These are phyloP conservation scores for Galemys pyrenaicus DNA, from an alignment of 2,113 vertebrate genomes.

Conservation along the genomic window DNA sequence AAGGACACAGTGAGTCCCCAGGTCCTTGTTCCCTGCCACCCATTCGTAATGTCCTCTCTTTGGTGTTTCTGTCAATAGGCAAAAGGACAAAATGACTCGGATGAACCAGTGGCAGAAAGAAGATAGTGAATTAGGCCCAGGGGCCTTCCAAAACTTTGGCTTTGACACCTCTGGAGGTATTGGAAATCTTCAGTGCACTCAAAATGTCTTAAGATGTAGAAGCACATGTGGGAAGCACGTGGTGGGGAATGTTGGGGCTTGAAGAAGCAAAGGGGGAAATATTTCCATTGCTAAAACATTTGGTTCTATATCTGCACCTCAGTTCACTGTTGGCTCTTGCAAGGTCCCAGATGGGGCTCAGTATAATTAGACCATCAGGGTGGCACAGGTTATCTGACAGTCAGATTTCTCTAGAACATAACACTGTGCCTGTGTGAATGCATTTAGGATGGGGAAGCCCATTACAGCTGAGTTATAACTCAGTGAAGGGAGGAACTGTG, in stretches of 20 bases:
- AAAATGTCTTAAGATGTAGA: not conserved
- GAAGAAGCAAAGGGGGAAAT: not conserved
- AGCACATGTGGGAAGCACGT: not conserved
- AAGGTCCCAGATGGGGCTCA: not conserved
- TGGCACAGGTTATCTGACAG: not conserved
- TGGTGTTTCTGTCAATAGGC: constrained; percentile 28
- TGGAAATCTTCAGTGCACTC: not conserved
- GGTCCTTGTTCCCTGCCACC: not conserved
- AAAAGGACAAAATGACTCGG: not conserved
- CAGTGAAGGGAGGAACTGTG: not conserved
- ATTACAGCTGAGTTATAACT: not conserved
- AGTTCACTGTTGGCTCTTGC: not conserved
- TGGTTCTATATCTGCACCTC: not conserved
- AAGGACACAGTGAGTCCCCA: not conserved
- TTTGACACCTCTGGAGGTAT: constrained; percentile 67
- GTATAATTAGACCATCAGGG: not conserved
- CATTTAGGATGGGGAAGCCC: not conserved
- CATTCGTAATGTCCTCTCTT: not conserved
- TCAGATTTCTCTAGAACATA: not conserved
- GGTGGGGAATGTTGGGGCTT: not conserved
- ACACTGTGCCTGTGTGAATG: not conserved
- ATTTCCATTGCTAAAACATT: not conserved
- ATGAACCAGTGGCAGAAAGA: constrained; percentile 63
- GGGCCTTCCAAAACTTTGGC: constrained; percentile 45
- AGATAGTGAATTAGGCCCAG: not conserved